Evolutionary conservation across 2,888 invertebrate species (phyloP).

Genomic region (Pristionchus maxplancki): DNA sequence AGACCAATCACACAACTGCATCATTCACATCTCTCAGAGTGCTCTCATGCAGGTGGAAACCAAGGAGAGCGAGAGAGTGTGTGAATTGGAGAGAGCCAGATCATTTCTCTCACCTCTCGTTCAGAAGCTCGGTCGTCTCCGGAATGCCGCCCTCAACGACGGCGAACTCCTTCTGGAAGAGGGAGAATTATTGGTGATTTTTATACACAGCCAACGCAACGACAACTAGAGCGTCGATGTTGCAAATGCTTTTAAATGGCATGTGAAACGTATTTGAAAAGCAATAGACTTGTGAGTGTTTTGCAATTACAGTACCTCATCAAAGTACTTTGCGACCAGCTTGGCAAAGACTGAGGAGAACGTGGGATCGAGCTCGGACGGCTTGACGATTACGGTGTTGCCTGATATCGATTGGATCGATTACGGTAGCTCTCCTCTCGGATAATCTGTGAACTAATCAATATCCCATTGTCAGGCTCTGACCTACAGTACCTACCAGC

Average conservation of each 20-base stretch:
- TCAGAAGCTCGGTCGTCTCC: constrained; percentile 89
- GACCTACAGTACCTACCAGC: constrained; percentile 42
- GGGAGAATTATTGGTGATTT: not conserved
- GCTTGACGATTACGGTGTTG: constrained; percentile 91
- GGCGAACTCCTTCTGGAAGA: constrained; percentile 86
- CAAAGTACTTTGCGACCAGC: constrained; percentile 88
- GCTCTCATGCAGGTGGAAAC: too few relatives aligned
- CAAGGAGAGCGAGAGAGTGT: too few relatives aligned
- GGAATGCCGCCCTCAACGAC: constrained; percentile 88
- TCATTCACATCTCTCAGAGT: too few relatives aligned
- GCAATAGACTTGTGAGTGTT: too few relatives aligned
- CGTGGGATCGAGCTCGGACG: constrained; percentile 89
- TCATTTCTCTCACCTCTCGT: constrained; percentile 82
- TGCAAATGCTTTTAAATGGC: too few relatives aligned
- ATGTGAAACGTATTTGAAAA: too few relatives aligned
- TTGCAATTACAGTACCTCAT: constrained; percentile 54
- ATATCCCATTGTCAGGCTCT: too few relatives aligned
- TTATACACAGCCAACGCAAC: not conserved
- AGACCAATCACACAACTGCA: too few relatives aligned
- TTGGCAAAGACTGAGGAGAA: constrained; percentile 86
- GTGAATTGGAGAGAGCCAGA: not conserved
- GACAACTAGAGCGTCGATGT: not conserved
- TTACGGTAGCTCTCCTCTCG: too few relatives aligned
- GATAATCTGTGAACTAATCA: too few relatives aligned
- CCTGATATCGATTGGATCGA: constrained; percentile 53